These are phyloP conservation scores for Cyclopterus lumpus DNA, from an alignment of 2,797 vertebrate genomes.

Conservation along the genomic window DNA sequence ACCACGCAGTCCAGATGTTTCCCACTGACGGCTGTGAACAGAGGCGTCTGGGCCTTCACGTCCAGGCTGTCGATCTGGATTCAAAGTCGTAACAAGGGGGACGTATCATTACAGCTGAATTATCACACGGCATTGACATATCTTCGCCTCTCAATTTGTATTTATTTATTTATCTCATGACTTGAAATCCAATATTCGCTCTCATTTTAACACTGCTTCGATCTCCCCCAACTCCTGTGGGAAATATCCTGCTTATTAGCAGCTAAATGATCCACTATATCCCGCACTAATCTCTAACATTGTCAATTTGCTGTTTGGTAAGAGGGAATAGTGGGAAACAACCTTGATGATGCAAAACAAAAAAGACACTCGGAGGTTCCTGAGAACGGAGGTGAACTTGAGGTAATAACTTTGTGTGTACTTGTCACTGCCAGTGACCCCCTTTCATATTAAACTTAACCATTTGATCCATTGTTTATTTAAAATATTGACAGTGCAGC, in stretches of 20 bases:
- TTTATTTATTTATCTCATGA: background rate
- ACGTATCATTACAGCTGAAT: background rate
- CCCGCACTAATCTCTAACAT: background rate
- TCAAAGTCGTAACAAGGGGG: conserved; percentile 19
- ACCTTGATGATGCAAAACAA: background rate
- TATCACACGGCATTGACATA: background rate
- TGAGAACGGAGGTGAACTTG: background rate
- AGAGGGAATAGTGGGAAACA: background rate
- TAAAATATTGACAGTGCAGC: background rate
- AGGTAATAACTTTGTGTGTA: background rate
- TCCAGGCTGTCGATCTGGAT: conserved; percentile 90
- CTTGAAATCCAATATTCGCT: background rate
- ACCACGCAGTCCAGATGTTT: conserved; percentile 91
- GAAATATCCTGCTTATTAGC: background rate
- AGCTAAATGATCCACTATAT: background rate
- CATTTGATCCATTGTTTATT: background rate
- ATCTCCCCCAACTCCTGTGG: background rate
- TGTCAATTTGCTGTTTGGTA: background rate
- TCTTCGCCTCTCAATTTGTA: background rate
- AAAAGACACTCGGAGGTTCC: background rate
- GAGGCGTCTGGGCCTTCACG: conserved; percentile 94
- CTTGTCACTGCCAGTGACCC: background rate
- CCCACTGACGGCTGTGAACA: conserved; percentile 92
- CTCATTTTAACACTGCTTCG: background rate
- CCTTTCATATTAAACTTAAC: background rate